A percentile compares a stretch with the other conserved stretches of the same genome.
These are phyloP conservation scores for Marmota monax DNA, from an alignment of 2,113 vertebrate species.

Conservation along the genomic window DNA sequence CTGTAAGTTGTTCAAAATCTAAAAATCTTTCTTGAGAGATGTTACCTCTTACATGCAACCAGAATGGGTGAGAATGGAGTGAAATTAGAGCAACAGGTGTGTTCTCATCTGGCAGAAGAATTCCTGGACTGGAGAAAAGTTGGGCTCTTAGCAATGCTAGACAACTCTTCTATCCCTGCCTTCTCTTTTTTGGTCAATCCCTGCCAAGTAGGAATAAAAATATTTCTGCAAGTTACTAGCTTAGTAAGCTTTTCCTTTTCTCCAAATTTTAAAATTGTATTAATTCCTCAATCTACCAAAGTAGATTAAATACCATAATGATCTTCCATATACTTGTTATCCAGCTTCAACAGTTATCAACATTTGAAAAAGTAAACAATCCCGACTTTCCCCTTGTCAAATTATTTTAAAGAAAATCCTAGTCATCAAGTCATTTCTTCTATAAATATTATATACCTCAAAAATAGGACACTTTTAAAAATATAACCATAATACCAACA, in stretches of 20 bases:
- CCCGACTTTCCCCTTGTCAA: neutral
- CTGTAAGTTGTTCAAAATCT: slow-evolving; percentile 88
- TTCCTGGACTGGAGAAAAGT: neutral
- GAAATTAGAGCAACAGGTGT: neutral
- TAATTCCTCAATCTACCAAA: slow-evolving; percentile 40
- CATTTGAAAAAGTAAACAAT: slow-evolving; percentile 9
- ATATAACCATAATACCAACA: neutral
- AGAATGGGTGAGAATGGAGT: neutral
- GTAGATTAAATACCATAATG: neutral
- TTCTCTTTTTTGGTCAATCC: neutral
- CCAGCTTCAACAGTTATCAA: neutral
- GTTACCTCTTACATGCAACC: neutral
- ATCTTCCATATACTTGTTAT: neutral
- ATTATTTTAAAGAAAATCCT: slow-evolving; percentile 49
- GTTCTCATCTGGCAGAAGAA: neutral
- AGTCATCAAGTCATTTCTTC: neutral
- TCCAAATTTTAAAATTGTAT: slow-evolving; percentile 42
- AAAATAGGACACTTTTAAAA: neutral
- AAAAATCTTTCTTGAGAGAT: slow-evolving; percentile 58
- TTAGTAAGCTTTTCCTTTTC: slow-evolving; percentile 18
- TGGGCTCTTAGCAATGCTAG: neutral
- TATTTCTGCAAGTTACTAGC: slow-evolving; percentile 44
- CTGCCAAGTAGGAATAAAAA: slow-evolving; percentile 31
- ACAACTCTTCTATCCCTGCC: neutral
- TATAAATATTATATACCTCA: neutral